phyloP scores from a whole-genome alignment of 2,113 vertebrate species.

The Hystrix brachyura region DNA sequence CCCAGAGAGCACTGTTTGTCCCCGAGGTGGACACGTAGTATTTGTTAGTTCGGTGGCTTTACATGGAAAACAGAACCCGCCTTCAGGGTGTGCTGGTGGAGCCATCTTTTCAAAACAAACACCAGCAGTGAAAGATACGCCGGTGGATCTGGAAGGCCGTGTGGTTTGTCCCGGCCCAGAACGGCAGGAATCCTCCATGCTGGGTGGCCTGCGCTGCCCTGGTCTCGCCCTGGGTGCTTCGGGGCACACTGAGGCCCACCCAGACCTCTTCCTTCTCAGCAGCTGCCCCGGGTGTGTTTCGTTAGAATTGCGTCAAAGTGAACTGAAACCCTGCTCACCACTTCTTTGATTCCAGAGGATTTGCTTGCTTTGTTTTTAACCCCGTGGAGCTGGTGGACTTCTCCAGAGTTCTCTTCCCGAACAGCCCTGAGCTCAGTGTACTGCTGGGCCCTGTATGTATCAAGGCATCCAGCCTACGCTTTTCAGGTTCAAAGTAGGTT shows the following conservation, averaged over 20 bases:
- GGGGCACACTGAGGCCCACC: background rate
- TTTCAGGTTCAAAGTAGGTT: background rate
- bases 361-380: background rate
- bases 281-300: background rate
- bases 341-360: constrained; percentile 38
- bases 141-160: background rate
- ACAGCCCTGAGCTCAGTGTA: background rate
- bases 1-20: background rate
- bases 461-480: background rate
- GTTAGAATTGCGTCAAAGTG: background rate
- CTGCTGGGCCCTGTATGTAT: background rate
- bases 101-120: constrained; percentile 48
- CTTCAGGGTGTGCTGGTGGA: background rate
- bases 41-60: constrained; percentile 3
- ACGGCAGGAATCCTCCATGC: background rate
- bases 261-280: background rate
- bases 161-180: background rate
- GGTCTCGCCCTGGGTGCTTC: background rate
- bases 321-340: background rate
- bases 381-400: background rate
- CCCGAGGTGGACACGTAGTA: background rate
- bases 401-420: constrained; percentile 8
- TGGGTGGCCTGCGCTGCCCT: background rate
- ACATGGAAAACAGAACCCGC: background rate
- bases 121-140: background rate